These are phyloP conservation scores for Drepanosiphum platanoidis DNA, from an alignment of 2,888 invertebrate genomes.

Conservation along the genomic window DNA sequence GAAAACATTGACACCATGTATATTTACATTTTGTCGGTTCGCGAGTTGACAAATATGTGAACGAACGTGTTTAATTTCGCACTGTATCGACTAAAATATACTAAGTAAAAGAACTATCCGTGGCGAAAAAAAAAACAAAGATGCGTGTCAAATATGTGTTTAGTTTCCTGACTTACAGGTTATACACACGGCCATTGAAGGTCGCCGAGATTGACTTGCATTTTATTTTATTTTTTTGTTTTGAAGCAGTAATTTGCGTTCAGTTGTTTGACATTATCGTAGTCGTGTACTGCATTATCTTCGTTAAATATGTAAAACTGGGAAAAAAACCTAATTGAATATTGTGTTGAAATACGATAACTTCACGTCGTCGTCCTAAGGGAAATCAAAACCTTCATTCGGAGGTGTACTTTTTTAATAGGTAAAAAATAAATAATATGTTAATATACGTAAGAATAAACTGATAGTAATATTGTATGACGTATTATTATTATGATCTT, in stretches of 20 bases:
- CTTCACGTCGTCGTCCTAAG: neutral
- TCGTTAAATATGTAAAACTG: neutral
- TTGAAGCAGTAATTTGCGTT: constrained; percentile 12
- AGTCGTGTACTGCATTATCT: neutral
- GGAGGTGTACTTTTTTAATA: neutral
- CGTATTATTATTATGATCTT: neutral
- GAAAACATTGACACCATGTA: neutral
- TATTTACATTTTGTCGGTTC: constrained; percentile 17
- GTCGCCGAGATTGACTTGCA: constrained; percentile 24
- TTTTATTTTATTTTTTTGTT: neutral
- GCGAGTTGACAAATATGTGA: constrained; percentile 31
- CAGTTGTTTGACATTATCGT: constrained; percentile 4
- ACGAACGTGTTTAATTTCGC: constrained; percentile 19
- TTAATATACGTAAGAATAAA: neutral
- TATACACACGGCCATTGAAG: constrained; percentile 11
- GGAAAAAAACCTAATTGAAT: constrained; percentile 28
- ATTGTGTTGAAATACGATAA: constrained; percentile 30
- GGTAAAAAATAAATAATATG: no score
- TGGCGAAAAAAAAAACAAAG: constrained; percentile 24
- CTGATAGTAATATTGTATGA: neutral
- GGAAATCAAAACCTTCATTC: neutral
- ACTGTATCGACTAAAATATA: neutral
- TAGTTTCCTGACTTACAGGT: constrained; percentile 34
- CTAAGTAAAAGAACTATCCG: constrained; percentile 9
- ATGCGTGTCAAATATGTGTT: constrained; percentile 3